A percentile compares a stretch with the other conserved stretches of the same genome.
phyloP scores from a whole-genome alignment of 2,113 vertebrate species.

The Charina bottae region DNA sequence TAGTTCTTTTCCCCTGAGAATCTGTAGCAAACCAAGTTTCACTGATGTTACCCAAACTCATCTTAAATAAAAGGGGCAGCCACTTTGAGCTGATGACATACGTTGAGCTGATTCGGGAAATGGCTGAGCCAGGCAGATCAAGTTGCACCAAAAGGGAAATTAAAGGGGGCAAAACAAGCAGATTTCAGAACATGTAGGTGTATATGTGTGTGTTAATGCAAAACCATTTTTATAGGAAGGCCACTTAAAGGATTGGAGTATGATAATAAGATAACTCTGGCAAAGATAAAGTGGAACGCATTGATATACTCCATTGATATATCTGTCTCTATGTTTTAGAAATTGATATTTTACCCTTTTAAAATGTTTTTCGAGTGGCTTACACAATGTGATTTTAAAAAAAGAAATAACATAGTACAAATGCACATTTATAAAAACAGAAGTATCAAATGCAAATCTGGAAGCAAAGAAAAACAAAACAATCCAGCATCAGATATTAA shows the following conservation, averaged over 20 bases:
- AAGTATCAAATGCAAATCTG: neutral
- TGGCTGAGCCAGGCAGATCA: constrained; percentile 71
- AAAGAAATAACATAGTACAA: neutral
- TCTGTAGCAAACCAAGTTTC: constrained; percentile 69
- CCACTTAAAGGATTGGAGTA: neutral
- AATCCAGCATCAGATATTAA: neutral
- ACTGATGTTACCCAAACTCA: constrained; percentile 75
- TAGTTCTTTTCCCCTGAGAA: constrained; percentile 69
- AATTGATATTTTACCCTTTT: neutral
- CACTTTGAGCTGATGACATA: constrained; percentile 75
- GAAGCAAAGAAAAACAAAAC: neutral
- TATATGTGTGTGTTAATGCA: neutral
- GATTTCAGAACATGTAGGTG: constrained; percentile 69
- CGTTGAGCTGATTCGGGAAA: constrained; percentile 70
- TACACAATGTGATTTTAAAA: neutral
- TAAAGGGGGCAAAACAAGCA: constrained; percentile 67
- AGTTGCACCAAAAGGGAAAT: constrained; percentile 72
- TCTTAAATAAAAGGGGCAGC: constrained; percentile 69
- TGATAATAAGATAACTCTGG: neutral
- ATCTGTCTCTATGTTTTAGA: neutral
- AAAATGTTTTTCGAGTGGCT: neutral
- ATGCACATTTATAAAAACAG: neutral
- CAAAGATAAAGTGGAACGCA: neutral
- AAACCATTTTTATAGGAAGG: neutral
- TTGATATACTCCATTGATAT: neutral